A percentile compares a stretch with the other conserved stretches of the same genome.
Conservation (phyloP, 2,113 vertebrate species). For the Clarias magur region DNA sequence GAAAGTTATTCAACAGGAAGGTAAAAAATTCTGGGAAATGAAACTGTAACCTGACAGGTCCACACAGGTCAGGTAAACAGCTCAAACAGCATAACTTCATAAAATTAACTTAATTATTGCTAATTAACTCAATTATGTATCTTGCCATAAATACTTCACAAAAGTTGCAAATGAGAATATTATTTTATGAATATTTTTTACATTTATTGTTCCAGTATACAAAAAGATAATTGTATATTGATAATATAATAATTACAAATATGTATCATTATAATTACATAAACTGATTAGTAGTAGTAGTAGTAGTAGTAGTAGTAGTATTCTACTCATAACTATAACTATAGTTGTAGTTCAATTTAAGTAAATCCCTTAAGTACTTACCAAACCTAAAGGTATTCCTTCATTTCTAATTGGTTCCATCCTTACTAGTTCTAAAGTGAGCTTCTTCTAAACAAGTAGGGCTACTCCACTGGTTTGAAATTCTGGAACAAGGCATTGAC, state of each 20-base stretch:
- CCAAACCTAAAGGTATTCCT: constrained; percentile 85
- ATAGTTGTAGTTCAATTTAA: neutral
- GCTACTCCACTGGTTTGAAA: neutral
- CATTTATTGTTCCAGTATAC: too few species aligned
- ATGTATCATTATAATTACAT: too few species aligned
- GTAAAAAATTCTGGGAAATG: neutral
- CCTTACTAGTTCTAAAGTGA: constrained; percentile 4
- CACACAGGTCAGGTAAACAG: neutral
- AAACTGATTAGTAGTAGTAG: too few species aligned
- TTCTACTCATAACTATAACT: too few species aligned
- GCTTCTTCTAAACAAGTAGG: neutral
- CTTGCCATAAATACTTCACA: neutral
- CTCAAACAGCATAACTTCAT: neutral
- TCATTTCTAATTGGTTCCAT: constrained; percentile 63
- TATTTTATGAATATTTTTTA: neutral
- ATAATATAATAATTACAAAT: too few species aligned
- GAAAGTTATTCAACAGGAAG: neutral
- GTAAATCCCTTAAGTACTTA: constrained; percentile 61
- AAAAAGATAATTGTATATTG: too few species aligned
- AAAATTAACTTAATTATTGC: neutral
- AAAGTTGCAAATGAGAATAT: neutral
- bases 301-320: too few species aligned
- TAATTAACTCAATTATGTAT: neutral
- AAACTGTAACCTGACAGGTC: neutral
- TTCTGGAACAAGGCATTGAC: neutral